A percentile compares a stretch with the other conserved stretches of the same genome.
Conservation (phyloP, 92 coral and sea anemone species). For the Plumapathes pennacea region DNA sequence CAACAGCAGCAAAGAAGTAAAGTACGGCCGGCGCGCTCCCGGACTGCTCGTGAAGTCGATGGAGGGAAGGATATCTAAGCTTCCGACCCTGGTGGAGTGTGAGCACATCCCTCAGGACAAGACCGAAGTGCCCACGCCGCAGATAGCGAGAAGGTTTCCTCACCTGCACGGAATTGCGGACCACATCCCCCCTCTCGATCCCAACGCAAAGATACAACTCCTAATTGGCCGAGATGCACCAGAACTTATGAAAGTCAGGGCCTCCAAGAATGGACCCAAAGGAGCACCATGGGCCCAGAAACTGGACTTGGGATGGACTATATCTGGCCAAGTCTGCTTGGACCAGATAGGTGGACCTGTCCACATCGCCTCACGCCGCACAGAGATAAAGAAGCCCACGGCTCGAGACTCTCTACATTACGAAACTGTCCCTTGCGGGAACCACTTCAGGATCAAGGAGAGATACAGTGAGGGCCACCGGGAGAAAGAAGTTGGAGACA, state of each 20-base stretch:
- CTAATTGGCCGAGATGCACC: conserved; percentile 51
- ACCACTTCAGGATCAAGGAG: conserved; percentile 24
- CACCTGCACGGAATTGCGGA: conserved; percentile 28
- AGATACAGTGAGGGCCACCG: background rate
- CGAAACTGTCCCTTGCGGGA: conserved; percentile 29
- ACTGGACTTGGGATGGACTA: conserved; percentile 27
- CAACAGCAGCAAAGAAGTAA: conserved; percentile 16
- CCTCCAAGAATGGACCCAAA: conserved; percentile 34
- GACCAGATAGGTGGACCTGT: conserved; percentile 23
- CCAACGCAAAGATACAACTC: conserved; percentile 30
- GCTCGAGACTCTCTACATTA: no score
- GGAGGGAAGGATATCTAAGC: background rate
- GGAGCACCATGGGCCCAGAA: conserved; percentile 49
- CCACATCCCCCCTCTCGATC: conserved; percentile 33
- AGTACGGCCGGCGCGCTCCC: conserved; percentile 28
- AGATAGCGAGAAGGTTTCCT: conserved; percentile 16
- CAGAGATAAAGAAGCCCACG: background rate
- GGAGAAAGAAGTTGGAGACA: background rate
- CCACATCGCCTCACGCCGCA: conserved; percentile 17
- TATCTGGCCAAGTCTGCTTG: conserved; percentile 41
- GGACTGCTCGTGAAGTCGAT: conserved; percentile 8
- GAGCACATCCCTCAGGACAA: conserved; percentile 52
- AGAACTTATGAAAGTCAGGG: conserved; percentile 39
- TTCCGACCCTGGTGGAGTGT: conserved; percentile 46
- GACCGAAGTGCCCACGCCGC: conserved; percentile 38